phyloP scores from a whole-genome alignment of 1,140 invertebrate genomes.

The Diorhabda elongata region DNA sequence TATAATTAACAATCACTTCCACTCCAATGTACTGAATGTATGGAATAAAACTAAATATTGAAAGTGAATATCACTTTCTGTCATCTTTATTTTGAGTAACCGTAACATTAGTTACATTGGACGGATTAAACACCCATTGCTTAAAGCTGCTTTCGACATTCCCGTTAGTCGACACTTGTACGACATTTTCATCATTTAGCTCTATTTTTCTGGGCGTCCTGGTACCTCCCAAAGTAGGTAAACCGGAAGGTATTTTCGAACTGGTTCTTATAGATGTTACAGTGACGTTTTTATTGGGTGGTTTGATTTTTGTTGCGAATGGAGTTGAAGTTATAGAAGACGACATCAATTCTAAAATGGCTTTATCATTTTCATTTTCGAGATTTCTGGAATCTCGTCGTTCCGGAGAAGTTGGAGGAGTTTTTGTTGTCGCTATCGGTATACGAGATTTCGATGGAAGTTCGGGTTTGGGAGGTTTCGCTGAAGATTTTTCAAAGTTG shows the following conservation, averaged over 20 bases:
- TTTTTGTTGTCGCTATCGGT: slow-evolving; percentile 39
- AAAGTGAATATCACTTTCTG: neutral
- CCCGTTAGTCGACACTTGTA: slow-evolving; percentile 34
- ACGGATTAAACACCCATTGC: slow-evolving; percentile 46
- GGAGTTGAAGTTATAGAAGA: slow-evolving; percentile 37
- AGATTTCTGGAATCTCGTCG: slow-evolving; percentile 39
- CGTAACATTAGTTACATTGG: slow-evolving; percentile 39
- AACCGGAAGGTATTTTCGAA: slow-evolving; percentile 45
- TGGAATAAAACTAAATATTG: neutral
- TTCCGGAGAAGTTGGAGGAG: slow-evolving; percentile 43
- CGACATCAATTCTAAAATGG: slow-evolving; percentile 43
- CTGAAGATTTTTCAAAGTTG: slow-evolving; percentile 48
- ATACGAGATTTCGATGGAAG: slow-evolving; percentile 31
- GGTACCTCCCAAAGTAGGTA: slow-evolving; percentile 34
- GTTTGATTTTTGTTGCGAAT: slow-evolving; percentile 30
- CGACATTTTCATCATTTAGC: slow-evolving; percentile 27
- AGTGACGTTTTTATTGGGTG: slow-evolving; percentile 39
- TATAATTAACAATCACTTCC: neutral
- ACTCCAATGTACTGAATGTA: neutral
- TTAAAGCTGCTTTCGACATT: slow-evolving; percentile 42
- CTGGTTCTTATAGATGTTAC: slow-evolving; percentile 44
- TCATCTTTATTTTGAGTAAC: slow-evolving; percentile 36
- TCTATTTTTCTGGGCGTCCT: slow-evolving; percentile 38
- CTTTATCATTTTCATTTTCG: slow-evolving; percentile 41
- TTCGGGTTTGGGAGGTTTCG: slow-evolving; percentile 27